Evolutionary conservation across 23 tunicate species (phyloP), one percentile per base, ranked within the genome.

Genomic region (Phallusia fumigata): DNA sequence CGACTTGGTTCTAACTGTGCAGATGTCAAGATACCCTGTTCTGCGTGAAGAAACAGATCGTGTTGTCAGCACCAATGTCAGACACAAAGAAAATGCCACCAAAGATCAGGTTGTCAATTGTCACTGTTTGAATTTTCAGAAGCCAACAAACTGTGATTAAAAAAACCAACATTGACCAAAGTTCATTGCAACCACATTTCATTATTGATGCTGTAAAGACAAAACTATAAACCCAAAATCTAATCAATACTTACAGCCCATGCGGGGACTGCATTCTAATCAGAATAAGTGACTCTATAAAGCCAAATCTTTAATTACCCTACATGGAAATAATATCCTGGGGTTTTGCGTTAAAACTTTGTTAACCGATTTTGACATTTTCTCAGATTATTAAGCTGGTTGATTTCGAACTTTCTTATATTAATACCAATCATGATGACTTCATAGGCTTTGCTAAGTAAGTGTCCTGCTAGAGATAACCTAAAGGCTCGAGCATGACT

Each of bases 371-470:
- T 8, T 58, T 24, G 69, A 58, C 33, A 19, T 33, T 33, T 77
- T 40, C 31, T 44, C 80, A 90, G 95, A 90, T 92, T 33, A 44
- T 77, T 53, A 35, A 51, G 30, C 85, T 90, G 78, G 85, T 96
- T 31, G 96, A 96, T 33, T 88, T 80, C 74, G 97, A 96, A 81
- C 84, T 96, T 19, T 79, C 99, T 30, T 96, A 96, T 88, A 91
- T 96, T 32, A 96, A 96, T 64, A 96, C 99, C 32, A 96, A 88
- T 44, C 99, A 96, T 53, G 95, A 89, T 34, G 99, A 96, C 75
- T 96, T 96, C 88, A 96, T 96, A 50, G 99, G 99, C 28, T 95
- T 95, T 84, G 95, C 99, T 19, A 90, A 90, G 92, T 88, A 80
- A 79, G 90, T 84, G 6, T 21, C 11, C 28, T 21, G 69, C 69